Percentiles rank a stretch among this genome's conserved stretches.
phyloP scores from a whole-genome alignment of 2,797 vertebrate species.

The Bradypodion ventrale region DNA sequence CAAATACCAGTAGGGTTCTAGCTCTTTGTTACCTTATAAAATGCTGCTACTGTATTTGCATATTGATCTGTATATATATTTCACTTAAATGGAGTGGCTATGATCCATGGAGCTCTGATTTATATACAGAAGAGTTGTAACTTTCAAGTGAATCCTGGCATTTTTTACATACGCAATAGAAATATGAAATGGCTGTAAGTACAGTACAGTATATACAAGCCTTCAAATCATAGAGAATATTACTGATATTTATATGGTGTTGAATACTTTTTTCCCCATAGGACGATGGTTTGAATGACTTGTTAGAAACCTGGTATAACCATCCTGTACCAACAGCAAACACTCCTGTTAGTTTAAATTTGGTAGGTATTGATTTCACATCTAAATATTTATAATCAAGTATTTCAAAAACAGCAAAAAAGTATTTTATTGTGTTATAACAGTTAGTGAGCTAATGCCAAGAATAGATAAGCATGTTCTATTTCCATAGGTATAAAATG shows the following conservation, averaged over 20 bases:
- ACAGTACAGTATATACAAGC: background rate
- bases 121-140: background rate
- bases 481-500: background rate
- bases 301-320: constrained; percentile 88
- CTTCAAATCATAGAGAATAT: background rate
- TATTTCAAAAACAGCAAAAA: background rate
- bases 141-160: background rate
- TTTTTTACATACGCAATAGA: background rate
- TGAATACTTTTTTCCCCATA: constrained; percentile 64
- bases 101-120: background rate
- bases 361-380: constrained; percentile 82
- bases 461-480: constrained; percentile 13
- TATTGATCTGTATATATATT: no score
- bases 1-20: no score
- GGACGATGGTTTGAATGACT: constrained; percentile 93
- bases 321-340: constrained; percentile 93
- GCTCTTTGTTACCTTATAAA: background rate
- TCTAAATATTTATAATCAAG: background rate
- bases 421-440: background rate
- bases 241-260: constrained; percentile 10
- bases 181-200: background rate
- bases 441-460: background rate
- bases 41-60: no score
- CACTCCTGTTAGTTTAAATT: constrained; percentile 89
- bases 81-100: background rate